These are phyloP conservation scores for Myioborus melanocephalus DNA, from an alignment of 2,797 vertebrate genomes.

Conservation along the genomic window DNA sequence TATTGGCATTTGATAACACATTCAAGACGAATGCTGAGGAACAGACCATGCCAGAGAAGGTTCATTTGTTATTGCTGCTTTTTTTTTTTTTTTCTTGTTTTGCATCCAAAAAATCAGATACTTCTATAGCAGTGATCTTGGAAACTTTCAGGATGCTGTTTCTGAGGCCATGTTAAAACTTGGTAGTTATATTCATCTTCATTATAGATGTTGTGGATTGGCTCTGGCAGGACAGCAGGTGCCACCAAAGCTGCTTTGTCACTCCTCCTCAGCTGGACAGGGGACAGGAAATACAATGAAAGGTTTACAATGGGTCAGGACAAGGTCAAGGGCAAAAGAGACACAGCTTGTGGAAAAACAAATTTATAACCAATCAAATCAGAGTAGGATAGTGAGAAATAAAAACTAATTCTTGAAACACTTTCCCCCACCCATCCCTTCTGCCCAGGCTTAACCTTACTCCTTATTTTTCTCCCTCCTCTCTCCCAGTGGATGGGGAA, in stretches of 20 bases:
- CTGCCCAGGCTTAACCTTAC: neutral
- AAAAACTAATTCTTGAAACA: neutral
- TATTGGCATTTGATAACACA: neutral
- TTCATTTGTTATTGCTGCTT: neutral
- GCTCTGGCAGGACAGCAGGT: neutral
- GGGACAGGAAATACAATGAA: neutral
- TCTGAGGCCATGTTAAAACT: neutral
- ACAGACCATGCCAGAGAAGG: neutral
- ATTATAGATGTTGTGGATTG: neutral
- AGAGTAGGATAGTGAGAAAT: neutral
- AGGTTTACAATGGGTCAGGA: neutral
- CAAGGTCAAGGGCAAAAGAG: neutral
- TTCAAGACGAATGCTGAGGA: neutral
- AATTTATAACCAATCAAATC: neutral
- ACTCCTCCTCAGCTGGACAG: neutral
- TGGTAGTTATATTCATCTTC: neutral
- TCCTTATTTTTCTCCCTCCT: neutral
- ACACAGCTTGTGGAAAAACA: neutral
- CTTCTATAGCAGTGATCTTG: neutral
- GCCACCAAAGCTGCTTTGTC: neutral
- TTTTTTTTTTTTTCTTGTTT: neutral
- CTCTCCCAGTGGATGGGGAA: neutral
- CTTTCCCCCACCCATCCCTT: neutral
- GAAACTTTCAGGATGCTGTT: neutral
- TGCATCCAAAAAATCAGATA: neutral